Percentiles rank a stretch among this genome's conserved stretches.
Evolutionary conservation across 1,140 invertebrate genomes (phyloP).

Genomic region (Caenorhabditis briggsae): DNA sequence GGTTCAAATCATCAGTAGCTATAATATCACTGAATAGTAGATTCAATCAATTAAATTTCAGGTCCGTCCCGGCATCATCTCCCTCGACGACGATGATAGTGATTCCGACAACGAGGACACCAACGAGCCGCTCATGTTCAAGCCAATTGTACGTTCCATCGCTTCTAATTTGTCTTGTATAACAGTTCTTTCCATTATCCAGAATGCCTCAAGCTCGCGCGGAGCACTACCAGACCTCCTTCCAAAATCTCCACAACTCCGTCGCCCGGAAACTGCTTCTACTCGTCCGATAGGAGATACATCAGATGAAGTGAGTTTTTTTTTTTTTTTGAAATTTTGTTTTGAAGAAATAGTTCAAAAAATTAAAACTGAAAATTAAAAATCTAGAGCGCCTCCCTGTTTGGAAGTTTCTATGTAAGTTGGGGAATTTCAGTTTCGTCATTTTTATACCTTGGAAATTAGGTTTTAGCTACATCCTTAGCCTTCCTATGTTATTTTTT

Average conservation of each 20-base stretch:
- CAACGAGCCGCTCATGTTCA: slow-evolving; percentile 34
- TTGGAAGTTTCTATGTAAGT: slow-evolving; percentile 76
- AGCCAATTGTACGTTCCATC: slow-evolving; percentile 22
- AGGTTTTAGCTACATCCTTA: neutral
- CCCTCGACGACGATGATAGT: slow-evolving; percentile 50
- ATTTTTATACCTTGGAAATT: neutral
- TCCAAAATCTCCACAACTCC: slow-evolving; percentile 48
- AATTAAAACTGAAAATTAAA: neutral
- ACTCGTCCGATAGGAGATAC: slow-evolving; percentile 59
- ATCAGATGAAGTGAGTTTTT: slow-evolving; percentile 72
- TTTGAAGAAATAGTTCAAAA: neutral
- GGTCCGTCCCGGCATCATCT: slow-evolving; percentile 37
- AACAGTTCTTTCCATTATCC: neutral
- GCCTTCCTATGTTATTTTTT: neutral
- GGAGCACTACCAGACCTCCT: slow-evolving; percentile 60
- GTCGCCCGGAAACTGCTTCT: slow-evolving; percentile 27
- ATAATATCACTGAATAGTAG: too few species aligned
- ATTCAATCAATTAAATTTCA: neutral
- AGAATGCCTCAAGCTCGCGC: slow-evolving; percentile 43
- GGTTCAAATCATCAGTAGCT: too few species aligned
- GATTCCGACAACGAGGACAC: slow-evolving; percentile 53
- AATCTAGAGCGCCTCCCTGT: slow-evolving; percentile 72
- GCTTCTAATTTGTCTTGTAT: too few species aligned
- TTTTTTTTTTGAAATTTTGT: neutral
- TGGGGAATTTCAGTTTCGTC: slow-evolving; percentile 10